Evolutionary conservation across 1,140 invertebrate species (phyloP), one percentile per base, ranked within the genome.

Genomic region (Euglossa dilemma): DNA sequence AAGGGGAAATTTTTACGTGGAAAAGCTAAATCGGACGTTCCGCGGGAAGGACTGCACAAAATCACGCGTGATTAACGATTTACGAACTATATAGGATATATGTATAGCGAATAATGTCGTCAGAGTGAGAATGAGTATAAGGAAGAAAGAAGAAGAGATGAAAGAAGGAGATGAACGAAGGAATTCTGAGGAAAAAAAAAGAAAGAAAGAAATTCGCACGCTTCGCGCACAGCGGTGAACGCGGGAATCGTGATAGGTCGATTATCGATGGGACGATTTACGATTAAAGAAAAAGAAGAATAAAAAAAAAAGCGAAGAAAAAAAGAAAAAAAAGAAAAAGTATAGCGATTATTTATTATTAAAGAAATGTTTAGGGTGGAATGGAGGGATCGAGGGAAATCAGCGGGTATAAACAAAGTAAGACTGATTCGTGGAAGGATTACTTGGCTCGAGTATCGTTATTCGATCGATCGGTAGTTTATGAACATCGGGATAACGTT

Each of bases 1-100:
- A 47, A 36, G 7, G 43, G 45, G 20, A n/a, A 56, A 47, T 45
- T 56, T n/a, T 66, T 36, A 45, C 23, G 45, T 57, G 45, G 50
- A 71, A 47, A 50, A n/a, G n/a, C 18, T 52, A 71, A 80, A 80
- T 76, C 77, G 64, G 52, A 86, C 71, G 36, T 75, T 75, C 73
- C 61, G 70, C 70, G 28, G 50, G 61, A 67, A 73, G 73, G 61
- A 87, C 79, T 77, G 84, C 73, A 85, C 76, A 59, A 72, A 87
- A 86, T 72, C 78, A 52, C 47, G 83, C 85, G 84, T 83, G 84
- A 87, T 86, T 36, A 83, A 86, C 63, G 76, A 70, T 81, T 76
- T 64, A 28, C 84, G 73, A 73, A 66, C 43, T 63, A 52, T 71
- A 61, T 67, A 69, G 36, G 36, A 50, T 63, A 50, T 78, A 56